Evolutionary conservation across 53 echinoderm and acorn worm species (phyloP).

Genomic region (Astropecten irregularis): DNA sequence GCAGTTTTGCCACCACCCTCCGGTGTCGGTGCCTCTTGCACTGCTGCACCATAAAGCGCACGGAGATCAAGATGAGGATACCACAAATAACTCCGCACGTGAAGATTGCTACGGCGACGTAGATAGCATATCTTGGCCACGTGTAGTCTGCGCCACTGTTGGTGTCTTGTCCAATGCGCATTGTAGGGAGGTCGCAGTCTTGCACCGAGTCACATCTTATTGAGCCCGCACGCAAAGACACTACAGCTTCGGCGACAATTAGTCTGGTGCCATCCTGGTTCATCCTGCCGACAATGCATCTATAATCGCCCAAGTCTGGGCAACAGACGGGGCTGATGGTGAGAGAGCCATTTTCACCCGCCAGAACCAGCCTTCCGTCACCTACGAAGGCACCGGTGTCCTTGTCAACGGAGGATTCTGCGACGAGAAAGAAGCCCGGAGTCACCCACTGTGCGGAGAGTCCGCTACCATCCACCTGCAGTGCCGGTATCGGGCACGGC

Average conservation of each 20-base stretch:
- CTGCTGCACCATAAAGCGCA: background rate
- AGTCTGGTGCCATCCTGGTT: constrained; percentile 19
- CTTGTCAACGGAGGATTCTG: background rate
- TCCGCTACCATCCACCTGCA: background rate
- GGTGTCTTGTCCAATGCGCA: background rate
- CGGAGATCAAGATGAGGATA: background rate
- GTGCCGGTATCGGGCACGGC: background rate
- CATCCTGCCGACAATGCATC: constrained; percentile 11
- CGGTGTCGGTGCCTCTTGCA: background rate
- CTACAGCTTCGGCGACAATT: background rate
- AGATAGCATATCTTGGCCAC: too few species aligned
- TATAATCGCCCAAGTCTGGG: constrained; percentile 39
- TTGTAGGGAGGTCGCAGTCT: background rate
- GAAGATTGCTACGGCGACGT: background rate
- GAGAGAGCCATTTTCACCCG: constrained; percentile 15
- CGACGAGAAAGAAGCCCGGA: background rate
- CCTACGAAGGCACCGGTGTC: constrained; percentile 20
- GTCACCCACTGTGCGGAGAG: constrained; percentile 2
- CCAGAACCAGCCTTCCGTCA: background rate
- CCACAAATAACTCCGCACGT: background rate
- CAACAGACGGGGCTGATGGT: constrained; percentile 4
- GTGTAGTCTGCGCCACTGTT: background rate
- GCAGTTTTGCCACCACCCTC: background rate
- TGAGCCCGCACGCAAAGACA: background rate
- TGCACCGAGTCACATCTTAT: background rate